phyloP scores from a whole-genome alignment of 2,888 invertebrate genomes.

The Andrena bucephala region DNA sequence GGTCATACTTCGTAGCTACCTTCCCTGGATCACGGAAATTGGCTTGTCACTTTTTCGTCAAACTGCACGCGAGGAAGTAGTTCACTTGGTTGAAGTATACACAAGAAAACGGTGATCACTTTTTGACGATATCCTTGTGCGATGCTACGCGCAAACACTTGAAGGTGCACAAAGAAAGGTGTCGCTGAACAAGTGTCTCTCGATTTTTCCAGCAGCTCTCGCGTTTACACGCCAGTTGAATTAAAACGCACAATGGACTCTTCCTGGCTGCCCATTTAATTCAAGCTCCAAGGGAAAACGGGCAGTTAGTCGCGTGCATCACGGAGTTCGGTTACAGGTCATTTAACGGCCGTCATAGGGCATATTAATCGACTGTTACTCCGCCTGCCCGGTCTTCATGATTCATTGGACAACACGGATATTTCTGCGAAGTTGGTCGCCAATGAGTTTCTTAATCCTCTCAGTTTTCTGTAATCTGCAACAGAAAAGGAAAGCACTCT shows the following conservation, averaged over 20 bases:
- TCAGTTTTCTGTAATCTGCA: conserved; percentile 21
- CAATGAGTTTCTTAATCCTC: neutral
- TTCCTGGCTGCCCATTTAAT: conserved; percentile 57
- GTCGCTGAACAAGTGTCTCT: neutral
- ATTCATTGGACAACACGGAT: conserved; percentile 11
- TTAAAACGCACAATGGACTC: conserved; percentile 31
- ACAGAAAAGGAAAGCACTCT: conserved; percentile 22
- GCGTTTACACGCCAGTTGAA: conserved; percentile 4
- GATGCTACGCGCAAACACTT: neutral
- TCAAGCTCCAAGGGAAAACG: conserved; percentile 42
- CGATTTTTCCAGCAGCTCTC: neutral
- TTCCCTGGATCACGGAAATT: neutral
- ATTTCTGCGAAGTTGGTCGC: neutral
- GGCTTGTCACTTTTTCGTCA: neutral
- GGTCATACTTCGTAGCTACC: neutral
- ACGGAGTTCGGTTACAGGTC: conserved; percentile 30
- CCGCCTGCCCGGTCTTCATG: conserved; percentile 17
- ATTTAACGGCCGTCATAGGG: conserved; percentile 52
- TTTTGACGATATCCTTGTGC: neutral
- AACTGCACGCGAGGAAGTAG: neutral
- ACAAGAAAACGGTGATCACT: neutral
- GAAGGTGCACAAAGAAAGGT: neutral
- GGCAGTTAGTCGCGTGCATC: conserved; percentile 43
- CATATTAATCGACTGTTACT: conserved; percentile 63
- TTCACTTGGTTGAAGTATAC: neutral